Evolutionary conservation across 2,113 vertebrate genomes (phyloP).

Genomic region (Petrocephalus microphthalmus): DNA sequence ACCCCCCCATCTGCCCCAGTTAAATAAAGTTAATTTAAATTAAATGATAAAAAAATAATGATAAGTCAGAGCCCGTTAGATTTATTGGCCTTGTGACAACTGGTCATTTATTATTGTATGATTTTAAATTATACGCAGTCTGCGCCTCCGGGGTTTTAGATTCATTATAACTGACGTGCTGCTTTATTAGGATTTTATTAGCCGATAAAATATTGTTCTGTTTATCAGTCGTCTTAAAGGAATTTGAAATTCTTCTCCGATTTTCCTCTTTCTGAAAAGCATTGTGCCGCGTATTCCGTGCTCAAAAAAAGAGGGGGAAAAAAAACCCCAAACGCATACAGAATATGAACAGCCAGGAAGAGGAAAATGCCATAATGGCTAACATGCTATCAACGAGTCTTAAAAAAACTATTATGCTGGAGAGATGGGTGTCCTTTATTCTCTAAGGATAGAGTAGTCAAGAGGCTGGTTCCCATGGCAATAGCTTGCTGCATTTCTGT

Average conservation of each 20-base stretch:
- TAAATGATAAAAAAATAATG: constrained; percentile 7
- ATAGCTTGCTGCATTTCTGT: constrained; percentile 48
- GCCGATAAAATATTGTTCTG: neutral
- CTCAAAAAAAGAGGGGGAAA: neutral
- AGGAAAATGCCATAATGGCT: neutral
- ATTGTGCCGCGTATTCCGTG: neutral
- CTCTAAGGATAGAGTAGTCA: constrained; percentile 52
- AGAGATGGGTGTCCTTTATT: constrained; percentile 63
- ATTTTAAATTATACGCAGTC: neutral
- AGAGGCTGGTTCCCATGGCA: constrained; percentile 70
- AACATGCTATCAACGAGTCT: constrained; percentile 3
- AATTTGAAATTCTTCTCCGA: neutral
- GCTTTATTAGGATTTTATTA: neutral
- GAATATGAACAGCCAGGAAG: neutral
- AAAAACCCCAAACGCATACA: neutral
- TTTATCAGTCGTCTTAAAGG: neutral
- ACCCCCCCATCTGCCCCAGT: neutral
- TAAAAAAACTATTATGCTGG: constrained; percentile 17
- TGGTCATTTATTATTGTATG: constrained; percentile 1
- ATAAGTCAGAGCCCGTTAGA: neutral
- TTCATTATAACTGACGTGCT: neutral
- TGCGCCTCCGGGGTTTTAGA: neutral
- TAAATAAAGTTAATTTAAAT: constrained; percentile 7
- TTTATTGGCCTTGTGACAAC: neutral
- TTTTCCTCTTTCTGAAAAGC: neutral